Evolutionary conservation across 35 echinoderm and acorn worm genomes (phyloP), one percentile per base, ranked within the genome.

Genomic region (Ophiothrix spiculata): DNA sequence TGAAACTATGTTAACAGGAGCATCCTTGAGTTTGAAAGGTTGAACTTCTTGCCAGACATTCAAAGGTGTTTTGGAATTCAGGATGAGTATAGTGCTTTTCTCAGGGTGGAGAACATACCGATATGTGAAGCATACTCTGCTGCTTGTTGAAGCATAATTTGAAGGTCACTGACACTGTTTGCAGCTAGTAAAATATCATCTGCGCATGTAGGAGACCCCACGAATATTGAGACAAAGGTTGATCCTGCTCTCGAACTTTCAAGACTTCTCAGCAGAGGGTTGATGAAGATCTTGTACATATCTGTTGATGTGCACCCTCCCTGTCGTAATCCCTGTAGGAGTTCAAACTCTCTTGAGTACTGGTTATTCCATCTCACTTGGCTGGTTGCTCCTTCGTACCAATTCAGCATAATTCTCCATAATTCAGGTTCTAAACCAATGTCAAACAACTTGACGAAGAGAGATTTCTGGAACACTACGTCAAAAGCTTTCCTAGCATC

Each of bases 201-300:
- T 69, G 60, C 60, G 29, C 60, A 69, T 25, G 60, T 69, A 2
- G 60, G 60, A 12, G 60, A 69, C 4, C 60, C 60, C 4, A 69
- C 60, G 29, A 12, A 69, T 12, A 69, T 69, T n/a, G 60, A 54
- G 25, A 4, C 60, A 69, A 69, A 25, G 4, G 4, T 69, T 4
- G 60, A 69, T 6, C 60, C 60, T 12, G 23, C 60, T 69, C 60
- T 25, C 4, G 6, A 12, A 2, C 60, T 25, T 25, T 69, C 23
- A 15, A 69, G 25, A 25, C 2, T n/a, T 6, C 23, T 69, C 4
- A 69, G 60, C 23, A 15, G 23, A 1, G 60, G 60, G 60, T 69
- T 69, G 25, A 69, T 69, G 60, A 69, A 69, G 60, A 69, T 69
- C 60, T 69, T 69, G 60, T 69, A 69, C 60, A 69, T 69, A 69